These are phyloP conservation scores for Andricus quercusramuli DNA, from an alignment of 2,888 invertebrate species.

Conservation along the genomic window DNA sequence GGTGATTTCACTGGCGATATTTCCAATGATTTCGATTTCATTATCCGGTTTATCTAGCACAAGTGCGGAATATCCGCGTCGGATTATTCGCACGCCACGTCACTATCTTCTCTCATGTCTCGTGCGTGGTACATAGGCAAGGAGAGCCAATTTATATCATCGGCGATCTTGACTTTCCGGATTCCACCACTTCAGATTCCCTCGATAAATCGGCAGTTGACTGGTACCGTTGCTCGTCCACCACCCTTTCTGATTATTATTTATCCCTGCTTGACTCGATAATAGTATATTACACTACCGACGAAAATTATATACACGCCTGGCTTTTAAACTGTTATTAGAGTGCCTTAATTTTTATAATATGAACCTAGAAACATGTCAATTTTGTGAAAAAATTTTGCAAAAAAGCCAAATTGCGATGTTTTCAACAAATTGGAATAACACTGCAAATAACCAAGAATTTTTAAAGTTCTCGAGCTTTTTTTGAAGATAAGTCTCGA, in stretches of 20 bases:
- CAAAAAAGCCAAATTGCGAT: no score
- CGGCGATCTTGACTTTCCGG: conserved; percentile 65
- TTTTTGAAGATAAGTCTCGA: no score
- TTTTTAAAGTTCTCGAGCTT: no score
- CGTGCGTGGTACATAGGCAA: conserved; percentile 45
- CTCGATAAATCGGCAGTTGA: conserved; percentile 54
- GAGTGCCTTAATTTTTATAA: no score
- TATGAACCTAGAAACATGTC: no score
- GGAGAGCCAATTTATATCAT: conserved; percentile 65
- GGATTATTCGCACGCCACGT: conserved; percentile 60
- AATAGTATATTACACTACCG: background rate
- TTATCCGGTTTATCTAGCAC: conserved; percentile 48
- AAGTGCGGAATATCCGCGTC: conserved; percentile 57
- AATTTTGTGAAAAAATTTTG: no score
- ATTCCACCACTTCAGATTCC: conserved; percentile 60
- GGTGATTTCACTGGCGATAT: conserved; percentile 29
- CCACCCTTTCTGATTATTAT: conserved; percentile 53
- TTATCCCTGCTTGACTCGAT: conserved; percentile 45
- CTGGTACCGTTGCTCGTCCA: conserved; percentile 53
- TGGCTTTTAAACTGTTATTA: no score
- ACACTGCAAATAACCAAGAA: no score
- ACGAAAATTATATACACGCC: no score
- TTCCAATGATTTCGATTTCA: conserved; percentile 38
- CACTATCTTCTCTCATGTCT: conserved; percentile 47
- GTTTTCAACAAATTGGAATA: no score